These are phyloP conservation scores for Bellardia bayeri DNA, from an alignment of 2,888 invertebrate genomes.

Conservation along the genomic window DNA sequence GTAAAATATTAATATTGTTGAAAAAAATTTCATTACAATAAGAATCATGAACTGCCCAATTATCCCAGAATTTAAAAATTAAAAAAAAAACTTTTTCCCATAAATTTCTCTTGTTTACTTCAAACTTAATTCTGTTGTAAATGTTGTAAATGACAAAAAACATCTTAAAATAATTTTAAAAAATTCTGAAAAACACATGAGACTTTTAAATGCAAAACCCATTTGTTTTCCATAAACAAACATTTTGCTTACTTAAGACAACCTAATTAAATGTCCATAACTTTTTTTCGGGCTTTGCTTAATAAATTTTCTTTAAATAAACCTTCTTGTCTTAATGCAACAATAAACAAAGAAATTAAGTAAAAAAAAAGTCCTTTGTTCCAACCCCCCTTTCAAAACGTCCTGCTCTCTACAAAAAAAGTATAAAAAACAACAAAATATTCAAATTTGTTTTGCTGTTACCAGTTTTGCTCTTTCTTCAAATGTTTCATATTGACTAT, in stretches of 20 bases:
- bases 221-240: constrained; percentile 9
- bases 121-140: background rate
- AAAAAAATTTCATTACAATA: no score
- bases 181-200: background rate
- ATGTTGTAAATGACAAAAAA: background rate
- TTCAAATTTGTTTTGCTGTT: constrained; percentile 32
- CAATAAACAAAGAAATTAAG: constrained; percentile 16
- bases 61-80: no score
- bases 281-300: constrained; percentile 8
- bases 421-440: constrained; percentile 9
- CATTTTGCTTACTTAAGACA: constrained; percentile 21
- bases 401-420: background rate
- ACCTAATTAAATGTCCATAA: constrained; percentile 53
- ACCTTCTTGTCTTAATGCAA: constrained; percentile 15
- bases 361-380: background rate
- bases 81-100: background rate
- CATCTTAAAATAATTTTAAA: background rate
- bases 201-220: background rate
- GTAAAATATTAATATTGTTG: no score
- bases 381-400: background rate
- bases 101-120: background rate
- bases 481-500: background rate
- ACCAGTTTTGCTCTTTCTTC: background rate
- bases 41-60: no score
- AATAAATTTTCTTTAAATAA: constrained; percentile 19